Percentiles rank a stretch among this genome's conserved stretches.
Conservation (phyloP, 2,113 vertebrate species). For the Sinocyclocheilus anophthalmus region DNA sequence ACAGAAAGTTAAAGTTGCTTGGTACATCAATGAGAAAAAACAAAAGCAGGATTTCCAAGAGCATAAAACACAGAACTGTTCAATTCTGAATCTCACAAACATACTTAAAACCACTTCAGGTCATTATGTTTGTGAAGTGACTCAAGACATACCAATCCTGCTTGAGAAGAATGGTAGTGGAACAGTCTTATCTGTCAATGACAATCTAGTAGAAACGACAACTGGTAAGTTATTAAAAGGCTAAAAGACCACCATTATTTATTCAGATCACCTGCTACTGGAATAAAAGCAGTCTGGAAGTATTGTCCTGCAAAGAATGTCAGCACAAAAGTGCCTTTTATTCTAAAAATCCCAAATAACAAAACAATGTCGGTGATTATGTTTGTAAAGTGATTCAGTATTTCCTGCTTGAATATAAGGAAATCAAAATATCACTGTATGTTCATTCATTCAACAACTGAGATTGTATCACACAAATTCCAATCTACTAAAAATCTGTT, state of each 20-base stretch:
- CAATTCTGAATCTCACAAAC: neutral
- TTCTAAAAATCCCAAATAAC: too few species aligned
- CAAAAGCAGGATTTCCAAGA: neutral
- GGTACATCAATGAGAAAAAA: conserved; percentile 2
- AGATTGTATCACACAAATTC: neutral
- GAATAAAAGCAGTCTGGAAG: neutral
- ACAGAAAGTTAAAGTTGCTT: neutral
- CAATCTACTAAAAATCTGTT: neutral
- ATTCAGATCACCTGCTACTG: neutral
- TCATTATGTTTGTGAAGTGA: conserved; percentile 36
- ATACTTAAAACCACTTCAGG: neutral
- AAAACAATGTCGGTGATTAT: neutral
- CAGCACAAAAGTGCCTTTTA: neutral
- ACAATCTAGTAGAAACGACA: too few species aligned
- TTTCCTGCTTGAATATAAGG: rapidly evolving
- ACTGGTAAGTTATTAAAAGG: neutral
- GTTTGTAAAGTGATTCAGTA: conserved; percentile 11
- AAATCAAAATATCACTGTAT: neutral
- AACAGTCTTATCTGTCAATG: neutral
- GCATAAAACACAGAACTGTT: neutral
- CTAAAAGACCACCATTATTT: neutral
- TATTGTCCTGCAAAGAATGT: neutral
- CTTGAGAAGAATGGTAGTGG: rapidly evolving
- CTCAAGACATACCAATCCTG: conserved; percentile 16
- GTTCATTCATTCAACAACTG: neutral